Conservation (phyloP, 2,888 invertebrate genomes). For the Euplagia quadripunctaria region DNA sequence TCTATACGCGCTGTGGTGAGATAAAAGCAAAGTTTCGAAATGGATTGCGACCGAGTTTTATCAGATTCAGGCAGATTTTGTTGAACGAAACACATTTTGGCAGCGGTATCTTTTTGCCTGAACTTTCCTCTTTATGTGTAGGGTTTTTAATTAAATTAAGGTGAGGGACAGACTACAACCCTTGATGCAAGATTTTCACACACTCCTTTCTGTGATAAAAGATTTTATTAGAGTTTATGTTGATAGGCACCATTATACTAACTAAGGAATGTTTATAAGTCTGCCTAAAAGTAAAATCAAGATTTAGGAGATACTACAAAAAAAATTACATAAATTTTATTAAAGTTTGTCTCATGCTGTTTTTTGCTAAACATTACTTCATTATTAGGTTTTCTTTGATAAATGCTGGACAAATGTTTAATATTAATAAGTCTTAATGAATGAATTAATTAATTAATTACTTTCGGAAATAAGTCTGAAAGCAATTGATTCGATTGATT, state of each 20-base stretch:
- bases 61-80: conserved; percentile 62
- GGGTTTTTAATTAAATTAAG: conserved; percentile 61
- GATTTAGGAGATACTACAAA: background rate
- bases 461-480: no score
- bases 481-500: no score
- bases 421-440: background rate
- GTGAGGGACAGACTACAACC: conserved; percentile 8
- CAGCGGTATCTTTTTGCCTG: conserved; percentile 57
- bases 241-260: background rate
- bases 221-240: conserved; percentile 26
- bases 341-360: background rate
- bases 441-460: no score
- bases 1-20: conserved; percentile 55
- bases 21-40: conserved; percentile 74
- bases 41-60: conserved; percentile 67
- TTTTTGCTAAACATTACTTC: no score
- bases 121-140: conserved; percentile 62
- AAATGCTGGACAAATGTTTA: background rate
- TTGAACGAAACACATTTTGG: conserved; percentile 58
- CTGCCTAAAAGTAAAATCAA: background rate
- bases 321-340: background rate
- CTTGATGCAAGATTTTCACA: conserved; percentile 7
- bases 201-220: conserved; percentile 30
- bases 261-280: background rate
- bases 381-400: background rate